These are phyloP conservation scores for Bombus sibiricus DNA, from an alignment of 1,140 invertebrate genomes.

Conservation along the genomic window DNA sequence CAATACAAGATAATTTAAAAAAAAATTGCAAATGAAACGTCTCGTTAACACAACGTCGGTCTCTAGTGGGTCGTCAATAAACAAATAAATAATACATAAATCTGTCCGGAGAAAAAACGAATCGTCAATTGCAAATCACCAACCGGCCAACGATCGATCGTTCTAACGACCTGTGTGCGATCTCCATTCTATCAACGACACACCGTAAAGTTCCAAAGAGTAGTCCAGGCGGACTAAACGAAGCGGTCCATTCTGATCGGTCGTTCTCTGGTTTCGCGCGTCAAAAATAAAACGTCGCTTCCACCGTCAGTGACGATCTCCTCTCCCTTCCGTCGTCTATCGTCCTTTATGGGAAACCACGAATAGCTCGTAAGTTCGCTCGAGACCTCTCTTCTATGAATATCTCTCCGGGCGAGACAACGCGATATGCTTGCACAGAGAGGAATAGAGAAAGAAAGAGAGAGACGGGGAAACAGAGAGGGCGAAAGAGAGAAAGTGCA, in stretches of 20 bases:
- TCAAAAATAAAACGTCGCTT: slow-evolving; percentile 67
- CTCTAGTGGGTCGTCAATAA: too few relatives aligned
- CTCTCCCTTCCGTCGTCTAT: slow-evolving; percentile 8
- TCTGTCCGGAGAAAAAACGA: background rate
- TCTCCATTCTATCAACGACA: background rate
- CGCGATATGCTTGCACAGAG: slow-evolving; percentile 18
- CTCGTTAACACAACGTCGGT: too few relatives aligned
- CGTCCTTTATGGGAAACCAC: slow-evolving; percentile 71
- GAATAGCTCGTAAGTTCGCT: slow-evolving; percentile 73
- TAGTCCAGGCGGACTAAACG: slow-evolving; percentile 17
- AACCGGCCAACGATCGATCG: background rate
- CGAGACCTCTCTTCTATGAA: slow-evolving; percentile 74
- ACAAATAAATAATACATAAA: background rate
- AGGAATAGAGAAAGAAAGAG: background rate
- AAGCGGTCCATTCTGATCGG: slow-evolving; percentile 30
- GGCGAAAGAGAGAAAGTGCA: slow-evolving; percentile 9
- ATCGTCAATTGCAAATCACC: background rate
- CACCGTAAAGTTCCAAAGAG: background rate
- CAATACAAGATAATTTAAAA: too few relatives aligned
- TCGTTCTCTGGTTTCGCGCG: slow-evolving; percentile 61
- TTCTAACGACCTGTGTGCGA: background rate
- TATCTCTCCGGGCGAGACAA: slow-evolving; percentile 67
- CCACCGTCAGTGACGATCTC: slow-evolving; percentile 31
- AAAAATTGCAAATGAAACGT: too few relatives aligned
- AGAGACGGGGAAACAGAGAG: background rate